Evolutionary conservation across 1,140 invertebrate species (phyloP), one percentile per base, ranked within the genome.

Genomic region (Drosophila subpulchrella): DNA sequence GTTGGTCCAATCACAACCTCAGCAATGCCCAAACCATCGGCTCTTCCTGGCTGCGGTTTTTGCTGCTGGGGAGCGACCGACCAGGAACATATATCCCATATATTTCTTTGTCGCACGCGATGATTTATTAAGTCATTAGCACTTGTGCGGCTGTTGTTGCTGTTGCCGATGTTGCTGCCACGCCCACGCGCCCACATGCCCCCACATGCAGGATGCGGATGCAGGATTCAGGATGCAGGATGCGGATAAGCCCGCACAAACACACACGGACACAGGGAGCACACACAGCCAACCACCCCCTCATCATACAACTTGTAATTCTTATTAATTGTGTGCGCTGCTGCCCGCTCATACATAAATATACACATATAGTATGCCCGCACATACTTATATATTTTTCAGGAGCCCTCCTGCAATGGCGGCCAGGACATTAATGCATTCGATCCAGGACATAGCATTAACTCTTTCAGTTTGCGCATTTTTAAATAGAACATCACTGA

Each of bases 41-140:
- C 70, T 59, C 46, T 61, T 75, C 58, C 59, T 73, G 48, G 47
- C 56, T 73, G 70, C 70, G 67, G 67, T 71, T 48, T 20, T 42
- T 36, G 41, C 36, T 42, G 47, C 51, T 46, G 55, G 41, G 47
- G 17, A 38, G 36, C 61, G 32, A 44, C 44, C 42, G 66, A 60
- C 67, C 54, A 46, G 65, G 50, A 78, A 80, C 83, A 75, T 75
- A 75, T 75, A 75, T 75, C 58, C 71, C 75, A 65, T 76, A 86
- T 86, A 88, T 88, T 88, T 88, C 83, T 89, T 88, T 89, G 83
- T 88, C 83, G 84, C 80, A 80, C 80, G 84, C 88, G 88, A 91
- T 91, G 88, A 91, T 91, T 91, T 91, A 91, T 91, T 91, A 91
- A 91, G 89, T 91, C 89, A 91, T 91, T 91, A 91, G 89, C 89